Base-by-base conservation (phyloP, 2,888 invertebrate genomes). In the Drosophila eohydei region DNA sequence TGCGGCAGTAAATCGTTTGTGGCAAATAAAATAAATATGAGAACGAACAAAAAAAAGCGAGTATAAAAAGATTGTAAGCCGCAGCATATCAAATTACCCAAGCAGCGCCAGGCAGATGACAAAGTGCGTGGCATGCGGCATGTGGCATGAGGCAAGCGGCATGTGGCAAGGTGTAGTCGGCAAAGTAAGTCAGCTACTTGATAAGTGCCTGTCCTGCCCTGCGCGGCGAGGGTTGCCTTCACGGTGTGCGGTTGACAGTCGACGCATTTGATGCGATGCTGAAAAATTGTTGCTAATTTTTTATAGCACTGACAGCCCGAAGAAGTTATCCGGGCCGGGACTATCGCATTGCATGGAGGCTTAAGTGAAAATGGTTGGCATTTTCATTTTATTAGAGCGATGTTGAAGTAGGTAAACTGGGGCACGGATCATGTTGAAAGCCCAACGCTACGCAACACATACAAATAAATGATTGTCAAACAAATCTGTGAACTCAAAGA, bases 201-300 rank as follows among this genome's bases (percentile, higher is more conserved):
- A 66, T 85, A 88, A 85, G 86, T 87, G 85, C 59, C 62, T 44
- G 21, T 63, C 51, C 46, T 26, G 51, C 71, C 51, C 46, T 26
- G 51, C 58, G 14, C 30, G 26, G 11, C 63, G 34, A 16, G 38
- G 38, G 46, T 58, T 36, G 64, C 57, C 66, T 69, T 60, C 48
- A 54, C 71, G 72, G 52, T 88, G 88, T 89, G 89, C 80, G 84
- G 88, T 88, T 85, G 84, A 88, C 89, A 89, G 80, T 77, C 67
- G 57, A 68, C 73, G 82, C 78, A 70, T 83, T 88, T 88, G 86
- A 88, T 74, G 88, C 83, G 74, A 83, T 81, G 71, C 74, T 85
- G 88, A 85, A 85, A 85, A 89, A 85, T 85, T 73, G 88, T 82
- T 85, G 83, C 88, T 78, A 88, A 85, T 85, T 85, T 85, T 85